phyloP scores from a whole-genome alignment of 1,140 invertebrate genomes.

The Eueides isabella region DNA sequence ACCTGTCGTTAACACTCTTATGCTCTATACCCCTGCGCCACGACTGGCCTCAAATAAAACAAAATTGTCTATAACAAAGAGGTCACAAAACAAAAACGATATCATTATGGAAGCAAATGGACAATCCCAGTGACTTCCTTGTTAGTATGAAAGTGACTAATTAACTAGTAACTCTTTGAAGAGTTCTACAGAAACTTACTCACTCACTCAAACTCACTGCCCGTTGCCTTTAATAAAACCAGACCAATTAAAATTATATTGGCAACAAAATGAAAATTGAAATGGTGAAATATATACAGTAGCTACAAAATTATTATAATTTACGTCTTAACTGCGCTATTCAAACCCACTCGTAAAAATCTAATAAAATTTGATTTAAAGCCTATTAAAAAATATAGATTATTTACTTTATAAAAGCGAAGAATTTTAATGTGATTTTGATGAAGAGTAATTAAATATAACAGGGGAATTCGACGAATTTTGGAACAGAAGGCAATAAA shows the following conservation, averaged over 20 bases:
- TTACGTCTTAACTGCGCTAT: slow-evolving; percentile 15
- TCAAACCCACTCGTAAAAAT: slow-evolving; percentile 21
- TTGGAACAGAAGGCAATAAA: neutral
- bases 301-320: slow-evolving; percentile 23
- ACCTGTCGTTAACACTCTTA: no score
- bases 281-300: slow-evolving; percentile 21
- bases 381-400: slow-evolving; percentile 7
- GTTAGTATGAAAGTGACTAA: slow-evolving; percentile 27
- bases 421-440: slow-evolving; percentile 23
- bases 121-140: neutral
- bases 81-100: neutral
- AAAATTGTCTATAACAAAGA: neutral
- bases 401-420: neutral
- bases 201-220: no score
- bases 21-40: no score
- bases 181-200: slow-evolving; percentile 49
- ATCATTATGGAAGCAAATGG: neutral
- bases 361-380: slow-evolving; percentile 25
- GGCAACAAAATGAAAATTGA: slow-evolving; percentile 41
- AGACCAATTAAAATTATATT: slow-evolving; percentile 43
- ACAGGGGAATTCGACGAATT: neutral
- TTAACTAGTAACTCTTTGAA: slow-evolving; percentile 54
- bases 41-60: no score
- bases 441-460: neutral
- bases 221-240: slow-evolving; percentile 45